These are phyloP conservation scores for Xiphias gladius DNA, from an alignment of 2,113 vertebrate genomes.

Conservation along the genomic window DNA sequence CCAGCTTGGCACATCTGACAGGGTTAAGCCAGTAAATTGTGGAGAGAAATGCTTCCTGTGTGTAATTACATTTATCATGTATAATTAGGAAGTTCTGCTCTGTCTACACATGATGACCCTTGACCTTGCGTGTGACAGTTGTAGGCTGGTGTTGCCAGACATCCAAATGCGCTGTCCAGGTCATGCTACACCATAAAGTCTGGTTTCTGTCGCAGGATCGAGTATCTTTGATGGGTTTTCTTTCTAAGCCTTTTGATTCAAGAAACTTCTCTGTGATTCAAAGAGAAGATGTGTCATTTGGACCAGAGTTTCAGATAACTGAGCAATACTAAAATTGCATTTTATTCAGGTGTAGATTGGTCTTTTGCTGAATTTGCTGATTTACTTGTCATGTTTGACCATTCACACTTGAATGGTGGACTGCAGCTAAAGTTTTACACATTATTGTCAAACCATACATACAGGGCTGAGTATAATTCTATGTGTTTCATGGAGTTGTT, in stretches of 20 bases:
- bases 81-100: constrained; percentile 81
- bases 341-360: neutral
- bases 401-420: neutral
- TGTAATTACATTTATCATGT: constrained; percentile 81
- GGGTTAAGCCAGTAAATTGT: constrained; percentile 80
- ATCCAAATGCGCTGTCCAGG: constrained; percentile 61
- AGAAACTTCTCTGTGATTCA: constrained; percentile 1
- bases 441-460: neutral
- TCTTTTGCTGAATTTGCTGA: neutral
- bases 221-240: constrained; percentile 20
- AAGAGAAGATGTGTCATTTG: neutral
- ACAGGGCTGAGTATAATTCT: neutral
- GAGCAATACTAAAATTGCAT: neutral
- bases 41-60: constrained; percentile 74
- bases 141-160: constrained; percentile 70
- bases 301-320: neutral
- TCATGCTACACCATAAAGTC: constrained; percentile 40
- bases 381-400: neutral
- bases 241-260: constrained; percentile 16
- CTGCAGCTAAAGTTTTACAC: neutral
- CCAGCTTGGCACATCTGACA: constrained; percentile 88
- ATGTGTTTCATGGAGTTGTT: neutral
- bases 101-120: constrained; percentile 73
- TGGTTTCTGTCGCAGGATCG: constrained; percentile 49
- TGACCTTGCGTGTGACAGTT: constrained; percentile 75